phyloP scores from a whole-genome alignment of 2,797 vertebrate genomes.

The Chelon auratus region DNA sequence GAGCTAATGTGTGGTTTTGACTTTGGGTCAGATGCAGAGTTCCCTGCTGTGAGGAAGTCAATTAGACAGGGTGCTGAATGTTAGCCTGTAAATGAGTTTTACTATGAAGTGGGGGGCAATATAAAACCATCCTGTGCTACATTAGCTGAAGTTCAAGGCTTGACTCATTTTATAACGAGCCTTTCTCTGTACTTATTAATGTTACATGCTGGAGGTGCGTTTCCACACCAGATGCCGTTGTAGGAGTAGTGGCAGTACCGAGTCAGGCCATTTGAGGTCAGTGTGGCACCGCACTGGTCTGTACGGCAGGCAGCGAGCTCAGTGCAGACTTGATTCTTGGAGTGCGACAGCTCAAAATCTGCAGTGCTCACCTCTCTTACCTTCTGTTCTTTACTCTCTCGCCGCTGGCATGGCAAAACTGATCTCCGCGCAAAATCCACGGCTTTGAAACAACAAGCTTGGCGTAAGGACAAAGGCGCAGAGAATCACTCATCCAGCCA shows the following conservation, averaged over 20 bases:
- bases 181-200: conserved; percentile 30
- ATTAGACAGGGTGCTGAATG: conserved; percentile 49
- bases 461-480: background rate
- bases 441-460: conserved; percentile 8
- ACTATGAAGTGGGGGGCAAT: conserved; percentile 24
- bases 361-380: conserved; percentile 69
- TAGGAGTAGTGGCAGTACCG: conserved; percentile 38
- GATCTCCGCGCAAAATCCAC: background rate
- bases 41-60: conserved; percentile 57
- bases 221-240: conserved; percentile 17
- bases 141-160: conserved; percentile 17
- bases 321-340: conserved; percentile 26
- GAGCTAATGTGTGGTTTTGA: conserved; percentile 43
- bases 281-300: conserved; percentile 59
- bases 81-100: conserved; percentile 51
- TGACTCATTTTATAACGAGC: conserved; percentile 16
- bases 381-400: conserved; percentile 36
- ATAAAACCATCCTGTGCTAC: conserved; percentile 28
- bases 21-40: conserved; percentile 31
- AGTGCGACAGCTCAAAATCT: conserved; percentile 68
- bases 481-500: conserved; percentile 15
- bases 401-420: background rate
- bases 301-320: background rate
- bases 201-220: conserved; percentile 5
- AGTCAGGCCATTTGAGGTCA: conserved; percentile 74